Evolutionary conservation across 2,888 invertebrate genomes (phyloP).

Genomic region (Lissocephala sabroskyi): DNA sequence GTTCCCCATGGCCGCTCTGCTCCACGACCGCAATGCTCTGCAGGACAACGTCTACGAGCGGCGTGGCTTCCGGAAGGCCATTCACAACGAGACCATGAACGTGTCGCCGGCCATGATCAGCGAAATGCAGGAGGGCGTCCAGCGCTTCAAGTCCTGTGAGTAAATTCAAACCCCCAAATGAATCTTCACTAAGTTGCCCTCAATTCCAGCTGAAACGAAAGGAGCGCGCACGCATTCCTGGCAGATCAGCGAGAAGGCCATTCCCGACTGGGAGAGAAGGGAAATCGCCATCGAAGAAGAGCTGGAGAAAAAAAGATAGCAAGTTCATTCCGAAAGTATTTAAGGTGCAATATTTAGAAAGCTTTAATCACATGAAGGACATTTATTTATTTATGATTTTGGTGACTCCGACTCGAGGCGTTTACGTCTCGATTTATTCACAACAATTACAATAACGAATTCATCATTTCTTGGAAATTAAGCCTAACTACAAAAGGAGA

Average conservation of each 20-base stretch:
- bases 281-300: slow-evolving; percentile 68
- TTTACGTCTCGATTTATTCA: slow-evolving; percentile 58
- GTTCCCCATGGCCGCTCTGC: slow-evolving; percentile 79
- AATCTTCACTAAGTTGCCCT: neutral
- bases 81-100: slow-evolving; percentile 76
- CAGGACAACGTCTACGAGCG: slow-evolving; percentile 77
- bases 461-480: slow-evolving; percentile 51
- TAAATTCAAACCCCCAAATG: neutral
- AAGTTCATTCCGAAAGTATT: slow-evolving; percentile 13
- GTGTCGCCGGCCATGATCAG: slow-evolving; percentile 76
- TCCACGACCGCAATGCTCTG: slow-evolving; percentile 71
- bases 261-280: slow-evolving; percentile 79
- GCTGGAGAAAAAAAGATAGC: slow-evolving; percentile 17
- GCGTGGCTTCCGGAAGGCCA: slow-evolving; percentile 76
- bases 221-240: slow-evolving; percentile 45
- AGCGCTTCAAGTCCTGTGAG: slow-evolving; percentile 79
- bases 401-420: slow-evolving; percentile 40
- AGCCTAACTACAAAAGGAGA: slow-evolving; percentile 60
- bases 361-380: slow-evolving; percentile 58
- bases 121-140: slow-evolving; percentile 79
- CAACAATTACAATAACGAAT: slow-evolving; percentile 67
- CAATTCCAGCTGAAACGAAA: slow-evolving; percentile 40
- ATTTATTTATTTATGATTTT: slow-evolving; percentile 32
- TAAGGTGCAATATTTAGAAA: slow-evolving; percentile 29
- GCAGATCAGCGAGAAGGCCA: slow-evolving; percentile 72